These are phyloP conservation scores for Nicator chloris DNA, from an alignment of 2,113 vertebrate genomes.

Conservation along the genomic window DNA sequence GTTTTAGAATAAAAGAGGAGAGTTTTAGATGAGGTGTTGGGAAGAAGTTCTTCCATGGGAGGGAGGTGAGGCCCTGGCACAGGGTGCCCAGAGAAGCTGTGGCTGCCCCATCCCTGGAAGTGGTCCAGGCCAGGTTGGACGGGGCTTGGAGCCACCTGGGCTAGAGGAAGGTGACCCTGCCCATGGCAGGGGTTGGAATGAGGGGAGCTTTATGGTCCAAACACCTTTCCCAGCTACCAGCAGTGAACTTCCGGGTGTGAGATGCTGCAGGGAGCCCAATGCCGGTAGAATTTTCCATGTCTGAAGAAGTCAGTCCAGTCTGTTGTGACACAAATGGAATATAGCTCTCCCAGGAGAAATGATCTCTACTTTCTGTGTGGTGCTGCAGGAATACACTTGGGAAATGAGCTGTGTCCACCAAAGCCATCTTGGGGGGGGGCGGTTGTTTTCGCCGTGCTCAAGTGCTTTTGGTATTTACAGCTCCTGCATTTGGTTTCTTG, in stretches of 20 bases:
- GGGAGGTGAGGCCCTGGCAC: neutral
- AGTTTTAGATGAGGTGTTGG: neutral
- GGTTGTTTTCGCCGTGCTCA: neutral
- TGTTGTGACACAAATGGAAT: neutral
- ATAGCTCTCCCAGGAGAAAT: neutral
- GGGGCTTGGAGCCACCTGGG: neutral
- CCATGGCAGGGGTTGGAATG: too few relatives aligned
- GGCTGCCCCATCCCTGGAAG: neutral
- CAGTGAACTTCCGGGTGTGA: neutral
- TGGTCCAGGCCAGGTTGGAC: neutral
- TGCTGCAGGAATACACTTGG: neutral
- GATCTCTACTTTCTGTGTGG: neutral
- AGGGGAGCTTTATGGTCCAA: neutral
- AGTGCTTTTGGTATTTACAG: neutral
- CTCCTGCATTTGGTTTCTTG: neutral
- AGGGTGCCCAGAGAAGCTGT: neutral
- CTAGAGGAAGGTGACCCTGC: fast-evolving
- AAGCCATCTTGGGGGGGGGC: neutral
- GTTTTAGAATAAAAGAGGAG: neutral
- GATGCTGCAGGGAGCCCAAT: neutral
- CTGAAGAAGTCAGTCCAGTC: neutral
- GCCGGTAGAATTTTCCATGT: neutral
- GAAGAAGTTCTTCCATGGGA: fast-evolving
- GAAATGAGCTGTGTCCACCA: neutral
- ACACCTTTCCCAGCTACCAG: neutral